Conservation (phyloP, 2,888 invertebrate species). For the Hypercompe scribonia region DNA sequence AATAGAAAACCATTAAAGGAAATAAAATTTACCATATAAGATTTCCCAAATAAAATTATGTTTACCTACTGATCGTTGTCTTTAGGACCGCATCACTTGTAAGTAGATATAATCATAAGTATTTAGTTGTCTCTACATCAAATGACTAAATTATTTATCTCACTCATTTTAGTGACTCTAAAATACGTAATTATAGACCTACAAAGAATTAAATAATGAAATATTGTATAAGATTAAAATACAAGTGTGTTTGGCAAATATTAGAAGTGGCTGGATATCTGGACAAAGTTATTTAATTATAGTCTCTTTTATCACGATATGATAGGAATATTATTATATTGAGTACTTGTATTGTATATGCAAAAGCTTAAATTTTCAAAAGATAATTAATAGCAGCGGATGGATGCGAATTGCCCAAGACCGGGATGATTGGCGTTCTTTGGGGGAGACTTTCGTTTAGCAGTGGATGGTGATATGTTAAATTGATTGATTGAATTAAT, state of each 20-base stretch:
- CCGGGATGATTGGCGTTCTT: too few relatives aligned
- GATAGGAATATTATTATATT: background rate
- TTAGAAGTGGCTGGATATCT: background rate
- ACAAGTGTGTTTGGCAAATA: background rate
- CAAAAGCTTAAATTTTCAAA: background rate
- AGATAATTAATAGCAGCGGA: background rate
- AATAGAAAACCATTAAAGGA: background rate
- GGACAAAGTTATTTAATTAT: background rate
- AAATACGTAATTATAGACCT: background rate
- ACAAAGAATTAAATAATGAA: background rate
- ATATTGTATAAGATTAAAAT: background rate
- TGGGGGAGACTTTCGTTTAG: too few relatives aligned
- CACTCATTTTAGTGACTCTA: background rate
- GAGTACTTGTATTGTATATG: too few relatives aligned
- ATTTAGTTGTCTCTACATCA: background rate
- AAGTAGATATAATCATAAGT: too few relatives aligned
- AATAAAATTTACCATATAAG: background rate
- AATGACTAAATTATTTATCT: background rate
- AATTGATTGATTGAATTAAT: too few relatives aligned
- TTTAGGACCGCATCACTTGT: background rate
- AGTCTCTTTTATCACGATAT: background rate
- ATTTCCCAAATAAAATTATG: too few relatives aligned
- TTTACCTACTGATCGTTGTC: background rate
- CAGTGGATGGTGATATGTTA: too few relatives aligned
- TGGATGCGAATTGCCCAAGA: too few relatives aligned